Base-by-base conservation (phyloP, 2,797 vertebrate species). In the Thripadectes ignobilis region DNA sequence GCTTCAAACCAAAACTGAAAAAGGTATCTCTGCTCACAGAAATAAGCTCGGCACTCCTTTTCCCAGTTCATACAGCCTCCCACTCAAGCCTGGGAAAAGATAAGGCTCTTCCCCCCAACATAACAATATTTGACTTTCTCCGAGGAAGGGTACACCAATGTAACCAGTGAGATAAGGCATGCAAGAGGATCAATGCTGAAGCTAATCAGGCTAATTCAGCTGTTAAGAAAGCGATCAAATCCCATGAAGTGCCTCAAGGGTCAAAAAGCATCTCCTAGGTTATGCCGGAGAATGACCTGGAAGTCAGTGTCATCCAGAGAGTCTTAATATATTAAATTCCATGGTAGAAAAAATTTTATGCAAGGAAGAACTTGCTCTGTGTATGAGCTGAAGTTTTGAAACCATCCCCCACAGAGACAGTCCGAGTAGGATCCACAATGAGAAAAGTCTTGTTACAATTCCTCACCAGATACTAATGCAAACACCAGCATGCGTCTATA, bases 361-460 rank as follows among this genome's bases (percentile, higher is more conserved):
- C 62, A 75, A 88, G 51, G 51, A 94, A 63, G 39, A 88, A 81
- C 69, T 80, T 46, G 45, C 39, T 80, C 13, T 72, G 59, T 57
- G 39, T 34, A n/a, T 3, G 18, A 89, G 22, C 34, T 71, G 48
- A 92, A 79, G 91, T 93, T 94, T 91, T 76, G 8, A 84, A 91
- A 88, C 91, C 5, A 6, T 58, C 62, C 46, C 82, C 82, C 69
- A 30, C 45, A 43, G 39, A 83, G 73, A 86, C 94, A 86, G 93
- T 86, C 82, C 81, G 71, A 89, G 82, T 69, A 86, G 61, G 82
- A 84, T 63, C 66, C 76, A 94, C 57, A 80, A 55, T 3, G 4
- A 86, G 66, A 89, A 93, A 89, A 66, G 69, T 92, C 79, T 72
- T 51, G 32, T 93, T 95, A 91, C 45, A 12, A 78, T 80, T 88